Conservation (phyloP, 2,113 vertebrate genomes). For the Crotalus viridis region DNA sequence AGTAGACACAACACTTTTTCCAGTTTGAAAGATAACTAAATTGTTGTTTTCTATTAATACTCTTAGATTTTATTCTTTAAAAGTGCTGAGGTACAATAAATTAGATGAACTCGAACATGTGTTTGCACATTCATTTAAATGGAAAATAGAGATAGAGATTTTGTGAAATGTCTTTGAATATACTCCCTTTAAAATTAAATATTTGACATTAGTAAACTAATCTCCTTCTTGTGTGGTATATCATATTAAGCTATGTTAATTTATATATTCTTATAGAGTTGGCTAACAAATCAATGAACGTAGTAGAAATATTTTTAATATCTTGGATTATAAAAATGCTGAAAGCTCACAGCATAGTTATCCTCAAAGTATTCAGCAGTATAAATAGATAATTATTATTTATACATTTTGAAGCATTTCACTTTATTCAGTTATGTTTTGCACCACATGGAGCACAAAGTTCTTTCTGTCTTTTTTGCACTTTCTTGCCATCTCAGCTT, state of each 20-base stretch:
- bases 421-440: conserved; percentile 56
- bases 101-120: conserved; percentile 6
- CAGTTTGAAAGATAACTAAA: conserved; percentile 51
- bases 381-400: conserved; percentile 13
- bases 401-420: conserved; percentile 53
- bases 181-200: conserved; percentile 41
- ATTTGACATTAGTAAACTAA: conserved; percentile 35
- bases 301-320: background rate
- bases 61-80: conserved; percentile 45
- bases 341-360: conserved; percentile 16
- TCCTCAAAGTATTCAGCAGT: conserved; percentile 51
- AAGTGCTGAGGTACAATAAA: conserved; percentile 39
- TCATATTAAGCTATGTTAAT: conserved; percentile 31
- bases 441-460: conserved; percentile 47
- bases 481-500: conserved; percentile 60
- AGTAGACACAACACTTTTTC: conserved; percentile 46
- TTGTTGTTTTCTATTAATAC: conserved; percentile 32
- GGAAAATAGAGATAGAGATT: conserved; percentile 29
- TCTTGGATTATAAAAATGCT: conserved; percentile 39
- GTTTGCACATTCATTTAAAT: conserved; percentile 31
- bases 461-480: conserved; percentile 47
- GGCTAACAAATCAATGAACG: conserved; percentile 21
- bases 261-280: conserved; percentile 24
- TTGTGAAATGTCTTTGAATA: conserved; percentile 40
- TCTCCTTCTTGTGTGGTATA: conserved; percentile 33